Base-by-base conservation (phyloP, 2,113 vertebrate genomes). In the Paedocypris sp. region DNA sequence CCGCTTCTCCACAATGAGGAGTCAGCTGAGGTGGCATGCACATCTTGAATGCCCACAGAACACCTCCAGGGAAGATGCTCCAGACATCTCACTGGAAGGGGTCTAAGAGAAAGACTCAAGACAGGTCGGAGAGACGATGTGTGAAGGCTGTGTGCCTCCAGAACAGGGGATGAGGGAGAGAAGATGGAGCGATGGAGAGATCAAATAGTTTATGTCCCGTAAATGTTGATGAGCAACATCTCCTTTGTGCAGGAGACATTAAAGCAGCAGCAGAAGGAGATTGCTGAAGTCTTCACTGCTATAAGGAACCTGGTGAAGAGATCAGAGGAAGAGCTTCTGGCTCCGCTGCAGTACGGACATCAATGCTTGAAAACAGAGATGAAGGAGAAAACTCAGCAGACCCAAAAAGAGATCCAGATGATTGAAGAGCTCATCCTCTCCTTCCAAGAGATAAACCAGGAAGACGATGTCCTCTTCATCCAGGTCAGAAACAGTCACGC, bases 391-490 rank as follows among this genome's bases (percentile, higher is more conserved):
- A 68, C 3, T 4, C 0, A 66, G 0, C 10, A 64, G 0, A 8
- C 82, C 25, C 2, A 73, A 26, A 18, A 4, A 3, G 80, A 82
- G 36, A 73, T 80, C 3, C 6, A 1, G 1, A 4, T 11, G 0
- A 58, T 82, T 1, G 2, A 1, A 25, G 52, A 0, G 1, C 50
- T 23, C 9, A 65, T 78, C 12, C 23, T 29, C 2, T 49, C 72
- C 1, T 25, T 84, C 45, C 50, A 74, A 0, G 0, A 39, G 0
- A 39, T 58, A 3, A 0, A 11, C 0, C 58, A 72, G 0, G 76
- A 84, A 49, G 82, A 86, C 42, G 75, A 73, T 48, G 36, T 84
- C 8, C 36, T 69, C 3, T 84, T 81, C 32, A 66, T 86, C 3
- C 79, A 81, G 77, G 84, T 84, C 20, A 72, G 63, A 5, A 13